Base-by-base conservation (phyloP, 2,888 invertebrate species). In the Candidula unifasciata region DNA sequence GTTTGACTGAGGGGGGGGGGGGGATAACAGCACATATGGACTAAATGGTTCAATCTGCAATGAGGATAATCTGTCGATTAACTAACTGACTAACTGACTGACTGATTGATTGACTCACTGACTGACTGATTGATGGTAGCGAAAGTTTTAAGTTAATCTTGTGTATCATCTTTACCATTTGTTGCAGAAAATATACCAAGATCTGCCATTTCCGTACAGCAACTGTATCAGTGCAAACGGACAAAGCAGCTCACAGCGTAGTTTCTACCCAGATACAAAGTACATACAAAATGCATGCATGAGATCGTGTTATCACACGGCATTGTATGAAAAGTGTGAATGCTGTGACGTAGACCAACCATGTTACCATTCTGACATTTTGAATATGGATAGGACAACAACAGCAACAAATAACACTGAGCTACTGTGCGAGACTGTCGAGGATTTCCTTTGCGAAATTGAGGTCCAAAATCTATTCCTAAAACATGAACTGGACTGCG, bases 261-360 rank as follows among this genome's bases (percentile, higher is more conserved):
- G 16, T 18, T 3, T 60, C 8, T 60, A 10, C 16, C 16, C 60
- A 24, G 16, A 18, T 24, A 18, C 3, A 16, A 60, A 60, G 24
- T 80, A 80, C 69, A 33, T 69, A 21, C 69, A 80, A 33, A 66
- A 44, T 5, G 35, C 24, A 3, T 80, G 80, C 30, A 66, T 10
- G 16, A 80, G 69, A 60, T 37, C 69, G 1, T 80, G 80, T 69
- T 80, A 80, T 30, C 80, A 80, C 52, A 13, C 13, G 35, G 10
- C 0, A 2, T 2, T 80, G 27, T 80, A 27, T 52, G n/a, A 30
- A 1, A 2, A 24, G 0, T 80, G 80, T 54, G 5, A 52, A 18
- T 80, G 80, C 33, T 80, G 80, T 52, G 80, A 80, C 52, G 21
- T 8, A 18, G 52, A 80, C 30, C n/a, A 37, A 13, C 80, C 80